A percentile compares a stretch with the other conserved stretches of the same genome.
Conservation (phyloP, 1,140 invertebrate genomes). For the Procambarus virginalis region DNA sequence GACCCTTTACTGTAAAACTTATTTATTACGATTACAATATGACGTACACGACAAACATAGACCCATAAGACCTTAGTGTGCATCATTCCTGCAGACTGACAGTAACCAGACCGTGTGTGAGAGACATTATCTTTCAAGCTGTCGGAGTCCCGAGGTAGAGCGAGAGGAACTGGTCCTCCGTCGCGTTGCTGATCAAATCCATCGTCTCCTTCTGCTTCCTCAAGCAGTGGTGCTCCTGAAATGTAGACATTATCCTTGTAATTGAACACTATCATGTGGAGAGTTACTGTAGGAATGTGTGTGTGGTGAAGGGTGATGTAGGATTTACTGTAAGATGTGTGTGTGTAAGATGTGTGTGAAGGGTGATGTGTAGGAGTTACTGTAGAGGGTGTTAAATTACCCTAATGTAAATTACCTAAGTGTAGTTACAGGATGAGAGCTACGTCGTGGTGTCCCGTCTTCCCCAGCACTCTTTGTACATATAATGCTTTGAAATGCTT, state of each 20-base stretch:
- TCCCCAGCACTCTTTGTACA: too few species aligned
- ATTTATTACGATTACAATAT: slow-evolving; percentile 2
- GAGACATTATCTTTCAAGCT: slow-evolving; percentile 41
- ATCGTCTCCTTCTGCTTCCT: slow-evolving; percentile 56
- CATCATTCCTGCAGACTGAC: slow-evolving; percentile 35
- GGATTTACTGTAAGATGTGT: too few species aligned
- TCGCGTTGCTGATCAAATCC: slow-evolving; percentile 17
- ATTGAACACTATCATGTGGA: too few species aligned
- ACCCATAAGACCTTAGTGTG: neutral
- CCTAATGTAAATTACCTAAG: too few species aligned
- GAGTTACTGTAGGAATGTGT: too few species aligned
- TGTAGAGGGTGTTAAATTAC: too few species aligned
- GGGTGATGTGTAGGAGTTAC: too few species aligned
- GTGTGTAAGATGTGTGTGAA: too few species aligned
- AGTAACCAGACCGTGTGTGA: slow-evolving; percentile 38
- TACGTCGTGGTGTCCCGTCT: too few species aligned
- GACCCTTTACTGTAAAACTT: slow-evolving; percentile 11
- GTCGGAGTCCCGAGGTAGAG: slow-evolving; percentile 27
- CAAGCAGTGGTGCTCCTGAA: slow-evolving; percentile 56
- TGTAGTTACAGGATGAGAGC: too few species aligned
- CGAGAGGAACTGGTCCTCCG: slow-evolving; percentile 15
- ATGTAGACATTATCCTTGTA: neutral
- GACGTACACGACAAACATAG: slow-evolving; percentile 20
- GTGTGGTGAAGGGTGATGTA: too few species aligned
- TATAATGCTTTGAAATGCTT: too few species aligned